Percentiles rank a stretch among this genome's conserved stretches.
Evolutionary conservation across 2,113 vertebrate genomes (phyloP).

Genomic region (Acanthochromis polyacanthus): DNA sequence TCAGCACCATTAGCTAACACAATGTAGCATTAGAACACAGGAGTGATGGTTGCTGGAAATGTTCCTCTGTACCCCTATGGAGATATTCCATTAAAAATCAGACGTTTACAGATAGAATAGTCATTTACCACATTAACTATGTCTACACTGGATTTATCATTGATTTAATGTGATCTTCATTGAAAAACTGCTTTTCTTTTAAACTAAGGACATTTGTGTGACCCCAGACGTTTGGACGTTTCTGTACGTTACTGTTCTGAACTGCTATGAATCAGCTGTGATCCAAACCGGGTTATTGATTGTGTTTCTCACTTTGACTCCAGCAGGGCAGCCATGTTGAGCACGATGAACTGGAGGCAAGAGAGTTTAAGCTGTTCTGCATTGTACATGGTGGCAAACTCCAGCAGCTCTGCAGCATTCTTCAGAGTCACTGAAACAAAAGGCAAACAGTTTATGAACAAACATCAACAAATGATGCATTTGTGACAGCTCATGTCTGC

Average conservation of each 20-base stretch:
- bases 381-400: conserved; percentile 93
- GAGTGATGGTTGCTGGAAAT: too few relatives aligned
- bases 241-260: background rate
- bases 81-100: too few relatives aligned
- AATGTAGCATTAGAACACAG: too few relatives aligned
- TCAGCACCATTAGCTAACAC: too few relatives aligned
- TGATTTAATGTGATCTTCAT: too few relatives aligned
- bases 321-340: conserved; percentile 95
- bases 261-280: background rate
- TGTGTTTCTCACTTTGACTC: conserved; percentile 89
- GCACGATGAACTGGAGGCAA: conserved; percentile 94
- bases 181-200: too few relatives aligned
- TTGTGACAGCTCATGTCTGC: background rate
- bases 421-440: conserved; percentile 91
- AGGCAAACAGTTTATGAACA: background rate
- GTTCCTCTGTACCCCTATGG: too few relatives aligned
- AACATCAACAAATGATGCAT: background rate
- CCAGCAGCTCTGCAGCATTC: conserved; percentile 93
- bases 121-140: too few relatives aligned
- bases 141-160: too few relatives aligned
- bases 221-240: too few relatives aligned
- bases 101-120: too few relatives aligned
- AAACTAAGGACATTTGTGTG: too few relatives aligned
- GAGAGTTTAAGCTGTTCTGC: conserved; percentile 95
- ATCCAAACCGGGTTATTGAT: background rate